These are phyloP conservation scores for Chloropsis hardwickii DNA, from an alignment of 2,113 vertebrate species.

Conservation along the genomic window DNA sequence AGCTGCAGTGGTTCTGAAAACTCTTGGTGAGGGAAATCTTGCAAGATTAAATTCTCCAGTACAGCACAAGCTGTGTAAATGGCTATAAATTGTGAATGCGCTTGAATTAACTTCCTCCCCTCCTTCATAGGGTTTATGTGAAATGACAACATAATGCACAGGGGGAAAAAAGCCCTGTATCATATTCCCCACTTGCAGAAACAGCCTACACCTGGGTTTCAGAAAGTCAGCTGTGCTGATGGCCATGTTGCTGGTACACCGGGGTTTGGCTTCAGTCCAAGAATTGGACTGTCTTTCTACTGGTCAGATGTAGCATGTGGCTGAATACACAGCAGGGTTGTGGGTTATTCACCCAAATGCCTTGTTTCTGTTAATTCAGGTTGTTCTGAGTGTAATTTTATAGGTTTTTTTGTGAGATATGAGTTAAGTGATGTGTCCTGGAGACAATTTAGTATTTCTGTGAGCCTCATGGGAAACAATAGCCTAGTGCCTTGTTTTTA, in stretches of 20 bases:
- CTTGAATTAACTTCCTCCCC: background rate
- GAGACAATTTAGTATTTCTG: background rate
- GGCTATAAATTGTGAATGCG: background rate
- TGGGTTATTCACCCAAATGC: background rate
- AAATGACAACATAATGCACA: background rate
- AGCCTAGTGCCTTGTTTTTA: background rate
- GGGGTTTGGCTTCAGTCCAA: background rate
- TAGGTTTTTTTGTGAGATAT: background rate
- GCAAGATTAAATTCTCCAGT: background rate
- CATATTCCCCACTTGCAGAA: background rate
- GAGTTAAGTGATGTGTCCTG: background rate
- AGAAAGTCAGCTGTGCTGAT: background rate
- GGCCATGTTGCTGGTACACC: accelerated
- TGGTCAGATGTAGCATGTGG: background rate
- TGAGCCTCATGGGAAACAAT: background rate
- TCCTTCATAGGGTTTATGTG: background rate
- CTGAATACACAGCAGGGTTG: background rate
- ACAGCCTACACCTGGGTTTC: background rate
- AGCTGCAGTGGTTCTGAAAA: background rate
- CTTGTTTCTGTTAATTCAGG: background rate
- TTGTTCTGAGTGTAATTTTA: background rate
- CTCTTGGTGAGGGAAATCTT: background rate
- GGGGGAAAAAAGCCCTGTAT: accelerated
- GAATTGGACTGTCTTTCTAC: background rate
- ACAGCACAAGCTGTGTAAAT: background rate